Base-by-base conservation (phyloP, 2,797 vertebrate species). In the Meda fulgida region DNA sequence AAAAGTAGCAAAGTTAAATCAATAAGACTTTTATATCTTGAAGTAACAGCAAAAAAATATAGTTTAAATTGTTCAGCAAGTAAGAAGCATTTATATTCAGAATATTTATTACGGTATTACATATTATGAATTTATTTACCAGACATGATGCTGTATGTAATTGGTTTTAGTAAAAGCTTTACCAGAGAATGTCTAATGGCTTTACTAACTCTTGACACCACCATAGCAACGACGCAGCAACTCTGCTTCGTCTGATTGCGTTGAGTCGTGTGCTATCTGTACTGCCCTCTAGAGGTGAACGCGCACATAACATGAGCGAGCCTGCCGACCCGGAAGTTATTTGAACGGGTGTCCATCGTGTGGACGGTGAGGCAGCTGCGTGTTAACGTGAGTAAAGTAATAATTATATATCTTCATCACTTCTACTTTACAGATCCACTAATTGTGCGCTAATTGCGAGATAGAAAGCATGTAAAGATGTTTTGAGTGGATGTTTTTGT, bases 291-390 rank as follows among this genome's bases (percentile, higher is more conserved):
- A 38, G 60, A 29, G 88, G 78, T 67, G 10, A 11, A 48, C 11
- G 16, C 5, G 40, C 16, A 18, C 43, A 36, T 34, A 51, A 16
- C 34, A 72, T 6, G 40, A 43, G 29, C 36, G 4, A 3, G 46
- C 14, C 14, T 19, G 29, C 23, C 38, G 58, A 81, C 86, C 88
- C 84, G 87, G 87, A 89, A 85, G 71, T 82, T 66, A 58, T 72
- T 85, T 29, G 11, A 4, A 3, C 46, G 14, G 5, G 1, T 38
- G 13, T 7, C 10, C 26, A 65, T 34, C 40, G 67, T 65, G 77
- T 51, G 2, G 63, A 18, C 21, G 7, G 55, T 7, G 34, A 48
- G 34, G 67, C 31, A 40, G 40, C 67, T 53, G 67, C 11, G 31
- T 21, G 53, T 29, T 48, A 51, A 26, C 2, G 69, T 65, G 43